A percentile compares a stretch with the other conserved stretches of the same genome.
phyloP scores from a whole-genome alignment of 2,797 vertebrate species.

The Danio aesculapii region DNA sequence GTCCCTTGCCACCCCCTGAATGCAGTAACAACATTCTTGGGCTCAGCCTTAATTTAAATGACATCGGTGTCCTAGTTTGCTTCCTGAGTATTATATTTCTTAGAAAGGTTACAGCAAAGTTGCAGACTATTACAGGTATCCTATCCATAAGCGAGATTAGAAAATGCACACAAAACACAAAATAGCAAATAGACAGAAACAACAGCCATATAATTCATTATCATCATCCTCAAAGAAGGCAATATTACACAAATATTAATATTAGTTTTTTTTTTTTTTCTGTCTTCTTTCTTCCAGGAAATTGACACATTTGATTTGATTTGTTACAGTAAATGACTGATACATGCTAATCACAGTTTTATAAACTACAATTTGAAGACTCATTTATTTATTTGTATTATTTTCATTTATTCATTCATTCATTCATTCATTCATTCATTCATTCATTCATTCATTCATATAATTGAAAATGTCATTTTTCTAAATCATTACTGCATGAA shows the following conservation, averaged over 20 bases:
- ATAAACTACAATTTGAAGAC: too few relatives aligned
- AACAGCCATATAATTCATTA: neutral
- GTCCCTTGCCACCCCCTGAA: slow-evolving; percentile 77
- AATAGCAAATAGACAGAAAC: neutral
- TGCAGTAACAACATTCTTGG: slow-evolving; percentile 72
- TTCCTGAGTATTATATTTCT: slow-evolving; percentile 49
- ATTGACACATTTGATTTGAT: neutral
- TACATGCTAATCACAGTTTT: too few relatives aligned
- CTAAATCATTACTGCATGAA: too few relatives aligned
- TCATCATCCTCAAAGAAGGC: neutral
- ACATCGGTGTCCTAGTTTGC: slow-evolving; percentile 78
- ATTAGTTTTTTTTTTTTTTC: neutral
- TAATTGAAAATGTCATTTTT: too few relatives aligned
- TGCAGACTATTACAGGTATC: slow-evolving; percentile 8
- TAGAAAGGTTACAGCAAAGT: slow-evolving; percentile 16
- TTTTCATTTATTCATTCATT: too few relatives aligned
- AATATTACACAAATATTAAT: neutral
- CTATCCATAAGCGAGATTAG: neutral
- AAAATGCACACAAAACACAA: neutral
- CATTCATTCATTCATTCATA: too few relatives aligned
- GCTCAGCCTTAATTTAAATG: slow-evolving; percentile 79
- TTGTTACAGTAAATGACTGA: too few relatives aligned
- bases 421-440: too few relatives aligned
- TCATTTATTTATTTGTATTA: too few relatives aligned
- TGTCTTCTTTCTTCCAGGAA: neutral